Conservation (phyloP, 2,797 vertebrate genomes). For the Spinus olivaceus region DNA sequence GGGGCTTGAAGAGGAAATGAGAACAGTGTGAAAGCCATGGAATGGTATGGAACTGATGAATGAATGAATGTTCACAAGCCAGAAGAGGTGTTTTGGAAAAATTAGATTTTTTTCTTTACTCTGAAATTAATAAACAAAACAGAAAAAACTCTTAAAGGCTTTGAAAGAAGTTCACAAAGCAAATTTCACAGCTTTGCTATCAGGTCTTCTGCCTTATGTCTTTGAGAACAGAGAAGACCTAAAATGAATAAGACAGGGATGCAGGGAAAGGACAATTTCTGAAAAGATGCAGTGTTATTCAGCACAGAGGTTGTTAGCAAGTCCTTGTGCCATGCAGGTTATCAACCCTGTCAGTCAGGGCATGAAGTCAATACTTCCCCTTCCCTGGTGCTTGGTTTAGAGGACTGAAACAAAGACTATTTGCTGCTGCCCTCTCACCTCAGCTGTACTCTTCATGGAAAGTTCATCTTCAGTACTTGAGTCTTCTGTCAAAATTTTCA, state of each 20-base stretch:
- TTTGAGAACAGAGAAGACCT: neutral
- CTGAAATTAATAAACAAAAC: accelerated
- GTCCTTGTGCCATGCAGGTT: neutral
- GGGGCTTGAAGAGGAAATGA: neutral
- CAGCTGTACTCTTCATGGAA: neutral
- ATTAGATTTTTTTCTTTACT: neutral
- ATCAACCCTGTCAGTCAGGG: neutral
- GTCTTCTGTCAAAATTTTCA: neutral
- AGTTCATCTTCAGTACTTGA: neutral
- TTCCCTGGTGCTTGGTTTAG: neutral
- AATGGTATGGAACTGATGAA: neutral
- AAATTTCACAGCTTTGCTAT: neutral
- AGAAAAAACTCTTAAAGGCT: neutral
- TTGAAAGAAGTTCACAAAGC: neutral
- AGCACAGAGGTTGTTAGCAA: neutral
- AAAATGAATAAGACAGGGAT: neutral
- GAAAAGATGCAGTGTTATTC: neutral
- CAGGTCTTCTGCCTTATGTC: neutral
- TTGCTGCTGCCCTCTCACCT: neutral
- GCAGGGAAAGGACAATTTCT: neutral
- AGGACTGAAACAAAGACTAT: neutral
- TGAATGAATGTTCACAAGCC: neutral
- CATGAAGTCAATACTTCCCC: neutral
- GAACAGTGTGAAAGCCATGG: neutral
- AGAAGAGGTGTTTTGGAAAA: neutral